Evolutionary conservation across 2,888 invertebrate species (phyloP).

Genomic region (Tetranychus piercei): DNA sequence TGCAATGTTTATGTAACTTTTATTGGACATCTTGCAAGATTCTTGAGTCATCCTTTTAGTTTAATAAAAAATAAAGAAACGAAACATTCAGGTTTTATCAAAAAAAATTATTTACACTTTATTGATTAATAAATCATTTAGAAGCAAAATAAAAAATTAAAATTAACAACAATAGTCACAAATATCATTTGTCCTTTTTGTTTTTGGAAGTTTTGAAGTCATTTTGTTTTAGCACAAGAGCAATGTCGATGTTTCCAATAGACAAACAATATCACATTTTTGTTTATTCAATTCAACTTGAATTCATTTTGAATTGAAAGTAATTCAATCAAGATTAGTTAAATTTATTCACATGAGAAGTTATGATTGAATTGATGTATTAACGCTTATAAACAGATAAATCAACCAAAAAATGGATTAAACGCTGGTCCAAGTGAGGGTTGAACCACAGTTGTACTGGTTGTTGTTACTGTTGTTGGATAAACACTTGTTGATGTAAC

Average conservation of each 20-base stretch:
- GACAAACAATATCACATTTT: not conserved
- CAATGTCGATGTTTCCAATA: not conserved
- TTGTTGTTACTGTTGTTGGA: slow-evolving; percentile 26
- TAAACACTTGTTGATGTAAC: slow-evolving; percentile 27
- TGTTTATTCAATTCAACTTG: no score
- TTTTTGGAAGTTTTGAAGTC: no score
- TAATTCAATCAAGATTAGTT: no score
- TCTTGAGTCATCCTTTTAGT: no score
- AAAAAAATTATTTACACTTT: not conserved
- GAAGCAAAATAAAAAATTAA: not conserved
- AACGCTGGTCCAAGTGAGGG: not conserved
- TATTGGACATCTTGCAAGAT: no score
- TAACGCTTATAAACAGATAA: not conserved
- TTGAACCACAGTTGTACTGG: not conserved
- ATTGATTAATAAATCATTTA: not conserved
- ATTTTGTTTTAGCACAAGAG: no score
- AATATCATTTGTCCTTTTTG: no score
- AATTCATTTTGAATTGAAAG: no score
- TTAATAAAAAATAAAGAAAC: no score
- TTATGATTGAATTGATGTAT: no score
- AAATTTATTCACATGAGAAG: no score
- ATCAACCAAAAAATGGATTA: slow-evolving; percentile 2
- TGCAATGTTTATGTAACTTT: no score
- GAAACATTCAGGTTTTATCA: not conserved
- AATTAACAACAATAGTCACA: not conserved